Base-by-base conservation (phyloP, 2,888 invertebrate genomes). In the Perizoma affinitatum region DNA sequence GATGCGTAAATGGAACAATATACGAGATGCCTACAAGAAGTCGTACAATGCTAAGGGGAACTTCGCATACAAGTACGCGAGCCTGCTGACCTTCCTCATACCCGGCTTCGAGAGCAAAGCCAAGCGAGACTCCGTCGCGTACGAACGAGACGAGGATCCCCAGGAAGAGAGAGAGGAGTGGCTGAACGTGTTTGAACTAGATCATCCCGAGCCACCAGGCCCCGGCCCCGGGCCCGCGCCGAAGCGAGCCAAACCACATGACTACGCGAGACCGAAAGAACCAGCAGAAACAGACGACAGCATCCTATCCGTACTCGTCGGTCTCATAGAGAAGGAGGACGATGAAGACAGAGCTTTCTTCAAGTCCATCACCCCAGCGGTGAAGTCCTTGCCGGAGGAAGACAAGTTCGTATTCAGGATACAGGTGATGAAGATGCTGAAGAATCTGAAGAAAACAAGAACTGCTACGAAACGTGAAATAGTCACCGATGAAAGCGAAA, bases 321-420 rank as follows among this genome's bases (percentile, higher is more conserved):
- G 74, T 56, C 63, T 88, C 38, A 76, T 88, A 43, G 78, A 82
- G n/a, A 83, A 75, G 40, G 88, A 89, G 54, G 84, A 87, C 5
- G 88, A 89, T 35, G 88, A 88, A 50, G 88, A 88, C 44, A 79
- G 83, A 46, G 80, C 87, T 0, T 89, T 88, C 71, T 89, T 89
- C 54, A 84, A 79, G 40, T 87, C 88, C 0, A 81, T 89, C 45
- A 78, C 79, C 0, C 87, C 88, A 0, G 62, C 79, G 0, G 87
- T 89, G 3, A 87, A 87, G 65, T 70, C 68, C 1, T 66, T 89
- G 11, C 76, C 82, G 0, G 80, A 81, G 5, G 74, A 75, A 5
- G 74, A 80, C 0, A 89, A 85, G 66, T 74, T 87, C 7, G 76
- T 82, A 51, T 89, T 89, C 50, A 78, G 84, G 66, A 84, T 88